These are phyloP conservation scores for Mycalesis mineus DNA, from an alignment of 2,888 invertebrate species.

Conservation along the genomic window DNA sequence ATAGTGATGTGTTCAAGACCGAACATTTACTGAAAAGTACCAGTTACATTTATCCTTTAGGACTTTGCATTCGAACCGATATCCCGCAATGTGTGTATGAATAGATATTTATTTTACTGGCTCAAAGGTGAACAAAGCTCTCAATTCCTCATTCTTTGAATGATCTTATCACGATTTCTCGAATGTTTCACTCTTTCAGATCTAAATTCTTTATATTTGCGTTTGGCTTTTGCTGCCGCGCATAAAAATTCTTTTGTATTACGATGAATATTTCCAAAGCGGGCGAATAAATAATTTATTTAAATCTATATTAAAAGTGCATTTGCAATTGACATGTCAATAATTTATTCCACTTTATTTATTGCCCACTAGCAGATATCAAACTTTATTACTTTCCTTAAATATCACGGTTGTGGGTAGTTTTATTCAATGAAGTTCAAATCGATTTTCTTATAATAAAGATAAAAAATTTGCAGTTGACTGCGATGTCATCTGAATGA, in stretches of 20 bases:
- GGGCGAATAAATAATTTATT: neutral
- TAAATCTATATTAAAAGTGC: too few relatives aligned
- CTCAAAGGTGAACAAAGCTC: slow-evolving; percentile 66
- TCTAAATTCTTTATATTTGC: slow-evolving; percentile 68
- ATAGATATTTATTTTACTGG: slow-evolving; percentile 60
- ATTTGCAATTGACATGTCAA: too few relatives aligned
- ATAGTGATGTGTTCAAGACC: neutral
- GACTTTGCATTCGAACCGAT: slow-evolving; percentile 6
- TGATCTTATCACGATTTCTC: slow-evolving; percentile 69
- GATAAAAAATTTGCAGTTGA: too few relatives aligned
- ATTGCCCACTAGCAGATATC: too few relatives aligned
- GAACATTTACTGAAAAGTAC: neutral
- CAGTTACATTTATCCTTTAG: neutral
- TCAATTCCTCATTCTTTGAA: slow-evolving; percentile 69
- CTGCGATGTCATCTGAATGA: too few relatives aligned
- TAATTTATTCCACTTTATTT: too few relatives aligned
- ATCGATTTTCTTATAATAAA: too few relatives aligned
- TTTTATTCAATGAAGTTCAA: too few relatives aligned
- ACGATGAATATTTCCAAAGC: slow-evolving; percentile 52
- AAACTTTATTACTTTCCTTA: too few relatives aligned
- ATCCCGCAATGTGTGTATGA: slow-evolving; percentile 35
- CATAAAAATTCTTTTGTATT: slow-evolving; percentile 64
- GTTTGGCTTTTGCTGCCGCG: slow-evolving; percentile 19
- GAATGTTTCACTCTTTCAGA: slow-evolving; percentile 72
- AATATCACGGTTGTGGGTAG: too few relatives aligned